Evolutionary conservation across 2,797 vertebrate genomes (phyloP).

Genomic region (Chanos chanos): DNA sequence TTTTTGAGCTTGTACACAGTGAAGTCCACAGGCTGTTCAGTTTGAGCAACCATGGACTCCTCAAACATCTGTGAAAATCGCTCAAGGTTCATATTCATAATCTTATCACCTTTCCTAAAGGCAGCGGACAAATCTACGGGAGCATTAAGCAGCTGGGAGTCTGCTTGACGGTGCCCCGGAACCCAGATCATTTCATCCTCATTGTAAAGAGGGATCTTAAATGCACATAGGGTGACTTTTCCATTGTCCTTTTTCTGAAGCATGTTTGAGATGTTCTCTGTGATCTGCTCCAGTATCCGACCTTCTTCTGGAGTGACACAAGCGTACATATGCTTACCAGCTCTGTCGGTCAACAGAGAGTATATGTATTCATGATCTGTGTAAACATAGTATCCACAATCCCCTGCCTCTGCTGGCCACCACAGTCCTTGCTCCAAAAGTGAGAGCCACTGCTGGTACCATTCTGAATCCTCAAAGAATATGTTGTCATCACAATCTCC

Average conservation of each 20-base stretch:
- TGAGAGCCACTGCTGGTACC: constrained; percentile 89
- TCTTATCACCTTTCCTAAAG: constrained; percentile 79
- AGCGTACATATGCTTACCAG: constrained; percentile 84
- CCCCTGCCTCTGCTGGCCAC: constrained; percentile 89
- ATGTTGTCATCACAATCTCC: constrained; percentile 64
- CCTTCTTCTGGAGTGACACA: constrained; percentile 77
- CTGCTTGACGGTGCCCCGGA: constrained; percentile 63
- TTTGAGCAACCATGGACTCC: constrained; percentile 77
- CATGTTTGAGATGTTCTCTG: constrained; percentile 67
- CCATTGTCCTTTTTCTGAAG: constrained; percentile 68
- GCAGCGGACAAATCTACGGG: constrained; percentile 85
- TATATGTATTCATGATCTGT: constrained; percentile 87
- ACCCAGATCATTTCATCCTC: constrained; percentile 71
- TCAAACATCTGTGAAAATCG: constrained; percentile 88
- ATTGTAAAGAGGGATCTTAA: constrained; percentile 80
- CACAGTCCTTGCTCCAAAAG: constrained; percentile 88
- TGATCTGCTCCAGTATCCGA: constrained; percentile 68
- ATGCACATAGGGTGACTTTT: constrained; percentile 82
- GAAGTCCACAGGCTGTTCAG: constrained; percentile 84
- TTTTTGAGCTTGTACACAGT: constrained; percentile 82
- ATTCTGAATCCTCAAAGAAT: constrained; percentile 73
- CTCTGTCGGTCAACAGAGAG: constrained; percentile 88
- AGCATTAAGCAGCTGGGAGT: constrained; percentile 55
- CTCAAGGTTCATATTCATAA: constrained; percentile 89
- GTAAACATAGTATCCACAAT: constrained; percentile 93